Evolutionary conservation across 92 coral and sea anemone genomes (phyloP).

Genomic region (Montipora capitata): DNA sequence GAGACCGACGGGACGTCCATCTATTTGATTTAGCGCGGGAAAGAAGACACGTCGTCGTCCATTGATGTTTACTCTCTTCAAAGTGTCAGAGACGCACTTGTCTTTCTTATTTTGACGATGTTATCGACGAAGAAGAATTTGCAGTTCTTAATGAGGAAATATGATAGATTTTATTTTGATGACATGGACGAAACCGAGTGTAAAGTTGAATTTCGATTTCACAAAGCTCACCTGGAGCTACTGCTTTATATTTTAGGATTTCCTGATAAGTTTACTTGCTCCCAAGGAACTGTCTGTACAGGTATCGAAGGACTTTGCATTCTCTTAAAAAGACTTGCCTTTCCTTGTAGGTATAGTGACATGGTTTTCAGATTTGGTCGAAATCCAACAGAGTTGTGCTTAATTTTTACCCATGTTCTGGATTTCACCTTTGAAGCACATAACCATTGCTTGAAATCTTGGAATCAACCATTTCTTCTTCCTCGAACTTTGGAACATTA

Average conservation of each 20-base stretch:
- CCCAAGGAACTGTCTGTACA: slow-evolving; percentile 72
- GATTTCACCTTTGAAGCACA: slow-evolving; percentile 49
- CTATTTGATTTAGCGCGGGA: no score
- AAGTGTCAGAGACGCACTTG: no score
- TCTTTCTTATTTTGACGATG: no score
- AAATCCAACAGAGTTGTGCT: slow-evolving; percentile 76
- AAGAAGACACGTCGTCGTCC: no score
- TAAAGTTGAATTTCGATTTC: slow-evolving; percentile 49
- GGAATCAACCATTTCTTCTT: slow-evolving; percentile 74
- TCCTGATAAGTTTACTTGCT: slow-evolving; percentile 73
- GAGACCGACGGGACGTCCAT: no score
- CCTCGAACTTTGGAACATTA: slow-evolving; percentile 51
- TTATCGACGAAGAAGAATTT: no score
- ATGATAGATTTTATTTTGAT: background rate
- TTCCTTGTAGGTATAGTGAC: slow-evolving; percentile 70
- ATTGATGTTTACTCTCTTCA: no score
- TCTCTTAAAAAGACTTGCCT: slow-evolving; percentile 71
- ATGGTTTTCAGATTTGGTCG: slow-evolving; percentile 75
- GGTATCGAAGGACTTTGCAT: slow-evolving; percentile 73
- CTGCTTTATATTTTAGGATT: slow-evolving; percentile 25
- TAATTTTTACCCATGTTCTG: slow-evolving; percentile 57
- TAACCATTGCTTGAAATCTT: slow-evolving; percentile 67
- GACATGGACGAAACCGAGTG: slow-evolving; percentile 66
- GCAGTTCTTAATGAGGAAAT: no score
- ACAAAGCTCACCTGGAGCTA: slow-evolving; percentile 31